phyloP scores from a whole-genome alignment of 2,797 vertebrate species.

The Argentina silus region DNA sequence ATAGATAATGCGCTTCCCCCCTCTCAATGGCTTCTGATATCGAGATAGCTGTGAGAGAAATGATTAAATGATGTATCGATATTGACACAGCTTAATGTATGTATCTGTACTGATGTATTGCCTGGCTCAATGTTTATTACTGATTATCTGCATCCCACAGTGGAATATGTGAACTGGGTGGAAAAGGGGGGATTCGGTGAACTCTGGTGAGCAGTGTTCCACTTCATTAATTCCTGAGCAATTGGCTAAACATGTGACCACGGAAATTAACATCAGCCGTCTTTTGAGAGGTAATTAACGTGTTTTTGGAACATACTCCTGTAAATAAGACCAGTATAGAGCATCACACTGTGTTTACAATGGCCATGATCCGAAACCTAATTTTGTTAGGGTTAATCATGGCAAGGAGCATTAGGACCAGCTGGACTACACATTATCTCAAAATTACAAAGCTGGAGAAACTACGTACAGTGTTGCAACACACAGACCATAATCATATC shows the following conservation, averaged over 20 bases:
- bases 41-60: slow-evolving; percentile 69
- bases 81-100: slow-evolving; percentile 64
- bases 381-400: slow-evolving; percentile 11
- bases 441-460: not conserved
- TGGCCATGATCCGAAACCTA: not conserved
- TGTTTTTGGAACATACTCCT: slow-evolving; percentile 16
- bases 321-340: slow-evolving; percentile 19
- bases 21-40: slow-evolving; percentile 60
- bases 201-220: slow-evolving; percentile 64
- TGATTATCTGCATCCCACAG: slow-evolving; percentile 53
- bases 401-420: slow-evolving; percentile 11
- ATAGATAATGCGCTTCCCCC: slow-evolving; percentile 72
- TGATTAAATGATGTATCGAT: slow-evolving; percentile 62
- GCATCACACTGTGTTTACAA: not conserved
- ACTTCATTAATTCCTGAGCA: slow-evolving; percentile 70
- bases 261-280: slow-evolving; percentile 64
- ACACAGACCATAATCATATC: not conserved
- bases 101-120: slow-evolving; percentile 46
- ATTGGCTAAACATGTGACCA: slow-evolving; percentile 66
- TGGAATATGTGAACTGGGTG: slow-evolving; percentile 51
- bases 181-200: slow-evolving; percentile 48
- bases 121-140: slow-evolving; percentile 55
- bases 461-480: not conserved
- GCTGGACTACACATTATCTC: not conserved
- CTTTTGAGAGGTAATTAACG: slow-evolving; percentile 68